phyloP scores from a whole-genome alignment of 1,140 invertebrate genomes.

The Vollenhovia emeryi region DNA sequence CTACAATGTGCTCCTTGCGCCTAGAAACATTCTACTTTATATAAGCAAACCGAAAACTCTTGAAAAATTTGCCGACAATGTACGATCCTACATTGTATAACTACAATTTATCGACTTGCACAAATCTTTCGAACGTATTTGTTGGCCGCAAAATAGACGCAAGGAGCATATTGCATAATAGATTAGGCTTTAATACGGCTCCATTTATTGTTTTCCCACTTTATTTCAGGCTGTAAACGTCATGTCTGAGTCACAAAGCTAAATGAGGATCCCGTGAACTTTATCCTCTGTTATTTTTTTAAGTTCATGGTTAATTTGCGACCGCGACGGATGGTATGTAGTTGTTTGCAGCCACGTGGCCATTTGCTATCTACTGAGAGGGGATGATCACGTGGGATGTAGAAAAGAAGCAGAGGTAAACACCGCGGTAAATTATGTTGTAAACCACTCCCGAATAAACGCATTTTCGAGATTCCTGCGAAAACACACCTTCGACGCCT shows the following conservation, averaged over 20 bases:
- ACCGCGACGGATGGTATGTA: slow-evolving; percentile 16
- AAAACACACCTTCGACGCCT: slow-evolving; percentile 12
- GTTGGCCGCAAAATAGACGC: too few species aligned
- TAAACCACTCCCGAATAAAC: background rate
- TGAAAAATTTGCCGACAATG: too few species aligned
- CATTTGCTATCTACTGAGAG: background rate
- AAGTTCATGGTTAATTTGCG: background rate
- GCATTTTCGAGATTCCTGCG: slow-evolving; percentile 11
- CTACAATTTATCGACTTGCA: too few species aligned
- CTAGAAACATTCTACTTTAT: too few species aligned
- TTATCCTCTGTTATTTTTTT: background rate
- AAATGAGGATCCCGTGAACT: background rate
- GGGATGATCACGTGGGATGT: background rate
- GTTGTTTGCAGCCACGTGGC: slow-evolving; percentile 11
- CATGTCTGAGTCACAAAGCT: background rate
- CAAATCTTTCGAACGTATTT: too few species aligned
- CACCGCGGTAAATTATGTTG: slow-evolving; percentile 24
- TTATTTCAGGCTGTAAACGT: background rate
- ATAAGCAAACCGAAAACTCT: too few species aligned
- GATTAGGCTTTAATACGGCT: background rate
- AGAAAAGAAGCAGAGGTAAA: slow-evolving; percentile 39
- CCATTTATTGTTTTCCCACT: background rate
- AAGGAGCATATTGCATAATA: too few species aligned
- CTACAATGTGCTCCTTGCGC: too few species aligned
- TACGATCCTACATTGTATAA: too few species aligned